A percentile compares a stretch with the other conserved stretches of the same genome.
phyloP scores from a whole-genome alignment of 2,888 invertebrate species.

The Exephanes ischioxanthus region DNA sequence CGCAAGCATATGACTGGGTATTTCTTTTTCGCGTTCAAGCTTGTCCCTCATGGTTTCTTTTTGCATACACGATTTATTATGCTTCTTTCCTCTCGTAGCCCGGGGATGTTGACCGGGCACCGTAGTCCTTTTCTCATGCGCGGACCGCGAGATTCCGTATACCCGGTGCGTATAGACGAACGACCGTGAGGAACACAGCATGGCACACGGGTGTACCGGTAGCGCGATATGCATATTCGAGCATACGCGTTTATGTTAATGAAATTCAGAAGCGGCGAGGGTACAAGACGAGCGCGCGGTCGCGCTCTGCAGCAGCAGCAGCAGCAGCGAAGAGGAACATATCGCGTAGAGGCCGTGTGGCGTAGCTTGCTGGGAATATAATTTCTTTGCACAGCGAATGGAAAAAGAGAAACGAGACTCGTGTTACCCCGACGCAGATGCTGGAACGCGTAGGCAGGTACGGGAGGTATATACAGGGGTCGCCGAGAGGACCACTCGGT shows the following conservation, averaged over 20 bases:
- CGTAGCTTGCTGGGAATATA: conserved; percentile 63
- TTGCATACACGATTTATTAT: conserved; percentile 4
- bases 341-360: conserved; percentile 18
- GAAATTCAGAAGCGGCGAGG: conserved; percentile 76
- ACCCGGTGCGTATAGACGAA: conserved; percentile 39
- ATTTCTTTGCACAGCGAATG: conserved; percentile 43
- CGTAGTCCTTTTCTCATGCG: conserved; percentile 19
- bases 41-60: conserved; percentile 16
- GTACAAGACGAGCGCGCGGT: conserved; percentile 60
- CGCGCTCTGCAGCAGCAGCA: conserved; percentile 34
- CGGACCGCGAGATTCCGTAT: conserved; percentile 9
- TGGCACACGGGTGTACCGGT: conserved; percentile 64
- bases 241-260: conserved; percentile 75
- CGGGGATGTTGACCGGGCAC: conserved; percentile 54
- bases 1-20: not conserved
- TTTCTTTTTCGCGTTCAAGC: conserved; percentile 17
- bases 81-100: conserved; percentile 40
- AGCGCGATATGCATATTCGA: conserved; percentile 69
- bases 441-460: conserved; percentile 42
- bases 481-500: conserved; percentile 39
- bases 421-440: conserved; percentile 65
- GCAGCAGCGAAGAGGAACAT: conserved; percentile 48
- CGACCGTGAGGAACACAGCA: conserved; percentile 59
- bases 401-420: conserved; percentile 51
- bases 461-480: conserved; percentile 40